Evolutionary conservation across 2,113 vertebrate species (phyloP).

Genomic region (Elephantulus edwardii): DNA sequence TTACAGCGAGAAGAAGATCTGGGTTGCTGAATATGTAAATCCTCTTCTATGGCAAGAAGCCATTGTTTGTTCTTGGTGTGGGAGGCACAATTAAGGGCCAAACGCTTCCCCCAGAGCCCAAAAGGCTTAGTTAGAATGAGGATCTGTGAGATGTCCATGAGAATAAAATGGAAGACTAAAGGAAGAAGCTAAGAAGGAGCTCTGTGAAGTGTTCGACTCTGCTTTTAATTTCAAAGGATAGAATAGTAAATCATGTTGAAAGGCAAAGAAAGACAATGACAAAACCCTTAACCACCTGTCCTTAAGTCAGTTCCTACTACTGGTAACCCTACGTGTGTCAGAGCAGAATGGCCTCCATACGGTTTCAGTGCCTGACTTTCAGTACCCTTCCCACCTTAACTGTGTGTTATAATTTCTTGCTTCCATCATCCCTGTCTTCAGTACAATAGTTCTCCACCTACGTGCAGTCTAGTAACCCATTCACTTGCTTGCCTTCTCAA

Average conservation of each 20-base stretch:
- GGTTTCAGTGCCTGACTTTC: background rate
- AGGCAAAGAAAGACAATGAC: background rate
- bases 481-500: no score
- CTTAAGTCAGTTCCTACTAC: background rate
- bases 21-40: slow-evolving; percentile 71
- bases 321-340: background rate
- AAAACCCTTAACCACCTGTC: background rate
- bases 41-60: slow-evolving; percentile 2
- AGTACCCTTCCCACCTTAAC: no score
- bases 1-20: background rate
- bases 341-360: background rate
- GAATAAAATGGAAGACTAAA: slow-evolving; percentile 14
- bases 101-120: slow-evolving; percentile 57
- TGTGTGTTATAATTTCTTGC: no score
- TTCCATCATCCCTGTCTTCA: no score
- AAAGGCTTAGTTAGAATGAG: slow-evolving; percentile 36
- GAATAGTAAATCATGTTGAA: background rate
- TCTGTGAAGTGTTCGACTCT: background rate
- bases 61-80: slow-evolving; percentile 48
- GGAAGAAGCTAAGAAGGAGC: slow-evolving; percentile 18
- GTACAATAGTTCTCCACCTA: no score
- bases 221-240: background rate
- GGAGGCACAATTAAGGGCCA: slow-evolving; percentile 60
- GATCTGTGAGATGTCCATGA: background rate
- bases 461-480: no score